Percentiles rank a stretch among this genome's conserved stretches.
Evolutionary conservation across 2,113 vertebrate genomes (phyloP).

Genomic region (Rissa tridactyla): DNA sequence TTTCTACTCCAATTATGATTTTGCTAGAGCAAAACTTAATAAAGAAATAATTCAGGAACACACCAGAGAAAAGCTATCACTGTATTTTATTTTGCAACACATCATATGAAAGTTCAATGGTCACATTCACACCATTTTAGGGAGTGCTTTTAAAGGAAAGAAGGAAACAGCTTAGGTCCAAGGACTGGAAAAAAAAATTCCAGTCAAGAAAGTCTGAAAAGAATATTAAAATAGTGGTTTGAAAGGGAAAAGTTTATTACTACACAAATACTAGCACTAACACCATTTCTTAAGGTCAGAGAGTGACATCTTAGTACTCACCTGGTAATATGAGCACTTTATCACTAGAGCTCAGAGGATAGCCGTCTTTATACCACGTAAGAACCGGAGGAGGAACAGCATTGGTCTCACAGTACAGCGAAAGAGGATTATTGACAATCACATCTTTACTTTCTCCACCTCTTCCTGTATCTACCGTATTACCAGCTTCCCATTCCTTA

Average conservation of each 20-base stretch:
- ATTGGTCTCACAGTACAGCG: slow-evolving; percentile 91
- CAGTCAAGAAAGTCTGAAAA: background rate
- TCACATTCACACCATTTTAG: background rate
- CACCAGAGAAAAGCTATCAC: background rate
- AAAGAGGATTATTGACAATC: slow-evolving; percentile 89
- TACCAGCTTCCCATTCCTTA: slow-evolving; percentile 72
- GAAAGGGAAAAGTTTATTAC: background rate
- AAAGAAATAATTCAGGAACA: background rate
- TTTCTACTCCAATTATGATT: background rate
- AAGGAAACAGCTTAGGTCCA: background rate
- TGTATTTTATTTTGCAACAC: background rate
- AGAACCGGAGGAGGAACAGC: slow-evolving; percentile 92
- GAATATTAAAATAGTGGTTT: background rate
- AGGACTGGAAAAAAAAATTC: background rate
- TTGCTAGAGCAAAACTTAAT: background rate
- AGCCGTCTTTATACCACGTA: slow-evolving; percentile 92
- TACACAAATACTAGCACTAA: background rate
- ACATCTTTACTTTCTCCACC: slow-evolving; percentile 83
- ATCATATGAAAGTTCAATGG: background rate
- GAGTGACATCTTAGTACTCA: slow-evolving; percentile 32
- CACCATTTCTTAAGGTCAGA: background rate
- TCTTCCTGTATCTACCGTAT: slow-evolving; percentile 66
- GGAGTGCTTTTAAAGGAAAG: background rate
- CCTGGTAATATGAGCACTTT: slow-evolving; percentile 90
- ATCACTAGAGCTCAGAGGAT: slow-evolving; percentile 81